Conservation (phyloP, 2,888 invertebrate species). For the Brachynemurus nebulosus region DNA sequence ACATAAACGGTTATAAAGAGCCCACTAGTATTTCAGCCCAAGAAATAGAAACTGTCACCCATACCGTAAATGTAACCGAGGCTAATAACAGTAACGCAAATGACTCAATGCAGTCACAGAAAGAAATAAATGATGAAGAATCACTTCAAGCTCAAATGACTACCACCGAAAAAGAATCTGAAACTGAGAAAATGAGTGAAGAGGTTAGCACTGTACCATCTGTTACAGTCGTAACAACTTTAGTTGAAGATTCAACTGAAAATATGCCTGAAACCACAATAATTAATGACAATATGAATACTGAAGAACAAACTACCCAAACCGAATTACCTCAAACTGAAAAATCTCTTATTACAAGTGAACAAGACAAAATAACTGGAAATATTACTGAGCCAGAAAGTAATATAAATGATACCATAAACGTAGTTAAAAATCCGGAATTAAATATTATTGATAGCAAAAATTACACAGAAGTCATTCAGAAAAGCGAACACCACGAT, state of each 20-base stretch:
- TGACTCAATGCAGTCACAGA: background rate
- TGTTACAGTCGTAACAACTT: background rate
- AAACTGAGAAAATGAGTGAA: background rate
- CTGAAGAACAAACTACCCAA: no score
- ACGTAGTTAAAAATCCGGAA: no score
- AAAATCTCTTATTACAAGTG: no score
- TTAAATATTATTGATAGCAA: no score
- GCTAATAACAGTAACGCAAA: background rate
- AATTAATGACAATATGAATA: no score
- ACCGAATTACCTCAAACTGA: no score
- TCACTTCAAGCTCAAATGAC: constrained; percentile 10
- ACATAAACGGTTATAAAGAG: background rate
- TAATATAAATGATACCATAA: no score
- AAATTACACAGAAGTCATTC: no score
- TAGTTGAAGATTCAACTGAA: constrained; percentile 18
- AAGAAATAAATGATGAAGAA: constrained; percentile 2
- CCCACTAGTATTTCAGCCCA: constrained; percentile 22
- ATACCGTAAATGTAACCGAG: constrained; percentile 14
- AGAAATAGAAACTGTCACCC: constrained; percentile 23
- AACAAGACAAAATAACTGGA: no score
- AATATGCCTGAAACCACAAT: constrained; percentile 18
- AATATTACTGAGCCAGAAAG: no score
- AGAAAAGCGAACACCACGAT: no score
- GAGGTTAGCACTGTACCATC: background rate
- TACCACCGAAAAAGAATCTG: background rate